phyloP scores from a whole-genome alignment of 2,797 vertebrate species.

The Cyprinodon diabolis region DNA sequence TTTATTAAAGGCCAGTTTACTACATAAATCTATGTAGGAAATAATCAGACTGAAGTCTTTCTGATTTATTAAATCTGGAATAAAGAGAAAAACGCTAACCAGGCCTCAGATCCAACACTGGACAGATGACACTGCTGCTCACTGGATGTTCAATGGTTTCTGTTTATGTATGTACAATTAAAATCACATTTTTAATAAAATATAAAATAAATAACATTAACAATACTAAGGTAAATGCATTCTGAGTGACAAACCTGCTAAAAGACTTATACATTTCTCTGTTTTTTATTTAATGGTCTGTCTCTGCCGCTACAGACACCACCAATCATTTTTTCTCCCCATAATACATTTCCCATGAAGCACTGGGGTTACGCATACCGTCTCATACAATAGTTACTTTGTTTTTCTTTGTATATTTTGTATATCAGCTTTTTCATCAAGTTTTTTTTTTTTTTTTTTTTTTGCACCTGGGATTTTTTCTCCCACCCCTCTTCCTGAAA shows the following conservation, averaged over 20 bases:
- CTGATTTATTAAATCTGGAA: not conserved
- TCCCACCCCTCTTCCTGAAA: slow-evolving; percentile 60
- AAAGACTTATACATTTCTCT: slow-evolving; percentile 40
- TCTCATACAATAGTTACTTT: slow-evolving; percentile 28
- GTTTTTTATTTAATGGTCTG: slow-evolving; percentile 14
- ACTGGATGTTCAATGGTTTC: slow-evolving; percentile 65
- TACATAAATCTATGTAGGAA: not conserved
- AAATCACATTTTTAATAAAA: slow-evolving; percentile 81
- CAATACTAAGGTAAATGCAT: slow-evolving; percentile 77
- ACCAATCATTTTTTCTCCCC: slow-evolving; percentile 57
- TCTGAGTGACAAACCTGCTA: slow-evolving; percentile 66
- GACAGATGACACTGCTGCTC: slow-evolving; percentile 40
- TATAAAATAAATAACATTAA: slow-evolving; percentile 85
- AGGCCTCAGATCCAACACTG: slow-evolving; percentile 8
- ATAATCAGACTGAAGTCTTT: not conserved
- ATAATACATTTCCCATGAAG: slow-evolving; percentile 64
- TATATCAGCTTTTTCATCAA: slow-evolving; percentile 3
- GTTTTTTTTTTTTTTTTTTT: slow-evolving; percentile 30
- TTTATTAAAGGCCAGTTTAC: not conserved
- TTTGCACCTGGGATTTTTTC: slow-evolving; percentile 73
- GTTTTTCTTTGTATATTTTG: not conserved
- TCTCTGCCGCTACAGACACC: slow-evolving; percentile 43
- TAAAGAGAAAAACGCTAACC: not conserved
- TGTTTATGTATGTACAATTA: slow-evolving; percentile 77
- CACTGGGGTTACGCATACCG: slow-evolving; percentile 52